phyloP scores from a whole-genome alignment of 2,888 invertebrate species.

The Amphipyra berbera region DNA sequence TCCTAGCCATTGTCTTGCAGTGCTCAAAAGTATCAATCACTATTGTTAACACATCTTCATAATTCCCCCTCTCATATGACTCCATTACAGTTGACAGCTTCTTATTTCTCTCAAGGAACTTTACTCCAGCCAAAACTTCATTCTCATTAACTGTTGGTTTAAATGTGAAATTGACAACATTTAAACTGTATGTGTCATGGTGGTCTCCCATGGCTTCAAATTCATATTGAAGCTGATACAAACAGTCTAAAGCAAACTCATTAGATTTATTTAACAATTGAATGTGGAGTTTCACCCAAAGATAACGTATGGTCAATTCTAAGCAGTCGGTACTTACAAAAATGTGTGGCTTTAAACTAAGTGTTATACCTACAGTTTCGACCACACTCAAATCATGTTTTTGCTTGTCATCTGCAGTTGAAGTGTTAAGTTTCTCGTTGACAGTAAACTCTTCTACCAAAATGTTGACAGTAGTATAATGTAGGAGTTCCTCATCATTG shows the following conservation, averaged over 20 bases:
- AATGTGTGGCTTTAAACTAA: conserved; percentile 78
- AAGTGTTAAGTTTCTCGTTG: conserved; percentile 75
- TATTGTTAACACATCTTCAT: conserved; percentile 91
- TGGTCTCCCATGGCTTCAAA: conserved; percentile 84
- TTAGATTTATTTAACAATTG: conserved; percentile 81
- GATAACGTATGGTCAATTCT: conserved; percentile 77
- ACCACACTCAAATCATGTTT: conserved; percentile 76
- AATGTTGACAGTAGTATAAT: conserved; percentile 79
- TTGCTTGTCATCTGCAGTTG: conserved; percentile 67
- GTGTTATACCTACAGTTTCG: conserved; percentile 78
- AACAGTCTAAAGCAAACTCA: conserved; percentile 80
- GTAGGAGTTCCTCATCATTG: conserved; percentile 75
- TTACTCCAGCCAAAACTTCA: conserved; percentile 77
- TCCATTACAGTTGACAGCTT: conserved; percentile 91
- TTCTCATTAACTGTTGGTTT: conserved; percentile 78
- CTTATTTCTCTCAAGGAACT: conserved; percentile 86
- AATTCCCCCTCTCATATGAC: conserved; percentile 91
- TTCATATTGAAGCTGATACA: conserved; percentile 82
- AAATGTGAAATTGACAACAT: conserved; percentile 79
- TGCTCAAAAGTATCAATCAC: conserved; percentile 92
- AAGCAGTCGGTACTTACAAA: conserved; percentile 76
- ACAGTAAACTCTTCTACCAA: conserved; percentile 82
- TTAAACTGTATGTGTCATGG: conserved; percentile 73
- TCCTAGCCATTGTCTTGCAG: conserved; percentile 80
- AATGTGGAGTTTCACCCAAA: conserved; percentile 85